Conservation (phyloP, 2,888 invertebrate genomes). For the Horisme vitalbata region DNA sequence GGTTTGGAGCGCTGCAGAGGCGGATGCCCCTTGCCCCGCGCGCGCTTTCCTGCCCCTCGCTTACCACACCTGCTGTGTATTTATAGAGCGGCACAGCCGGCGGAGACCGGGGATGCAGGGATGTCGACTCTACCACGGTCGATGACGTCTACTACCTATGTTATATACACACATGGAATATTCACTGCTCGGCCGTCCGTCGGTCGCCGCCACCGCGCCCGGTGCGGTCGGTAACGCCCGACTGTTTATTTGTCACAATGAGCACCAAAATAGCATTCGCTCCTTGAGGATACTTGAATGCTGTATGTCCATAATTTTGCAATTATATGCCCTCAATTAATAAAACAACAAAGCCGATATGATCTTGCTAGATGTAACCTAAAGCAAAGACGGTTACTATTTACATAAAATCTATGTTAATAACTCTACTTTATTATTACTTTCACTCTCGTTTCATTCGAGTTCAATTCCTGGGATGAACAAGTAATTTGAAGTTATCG, state of each 20-base stretch:
- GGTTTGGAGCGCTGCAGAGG: conserved; percentile 79
- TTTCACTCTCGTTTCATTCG: conserved; percentile 70
- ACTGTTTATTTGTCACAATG: conserved; percentile 68
- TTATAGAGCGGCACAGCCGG: conserved; percentile 74
- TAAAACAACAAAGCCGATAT: no score
- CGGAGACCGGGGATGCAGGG: conserved; percentile 75
- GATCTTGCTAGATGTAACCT: background rate
- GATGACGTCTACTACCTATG: conserved; percentile 57
- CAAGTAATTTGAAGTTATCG: conserved; percentile 64
- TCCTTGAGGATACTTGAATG: conserved; percentile 47
- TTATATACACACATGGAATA: conserved; percentile 44
- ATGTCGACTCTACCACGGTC: conserved; percentile 67
- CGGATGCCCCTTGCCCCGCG: conserved; percentile 73
- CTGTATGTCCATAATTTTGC: conserved; percentile 35
- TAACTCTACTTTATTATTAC: conserved; percentile 44
- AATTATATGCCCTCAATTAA: conserved; percentile 11
- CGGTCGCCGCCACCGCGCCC: conserved; percentile 38
- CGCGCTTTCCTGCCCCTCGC: conserved; percentile 55
- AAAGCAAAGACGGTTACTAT: background rate
- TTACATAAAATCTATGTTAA: conserved; percentile 43
- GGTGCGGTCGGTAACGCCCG: conserved; percentile 57
- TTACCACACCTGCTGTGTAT: conserved; percentile 80
- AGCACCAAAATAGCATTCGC: conserved; percentile 65
- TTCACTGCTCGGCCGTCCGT: conserved; percentile 44
- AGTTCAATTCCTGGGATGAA: conserved; percentile 63